phyloP scores from a whole-genome alignment of 2,113 vertebrate genomes.

The Neodontobutis hainanensis region DNA sequence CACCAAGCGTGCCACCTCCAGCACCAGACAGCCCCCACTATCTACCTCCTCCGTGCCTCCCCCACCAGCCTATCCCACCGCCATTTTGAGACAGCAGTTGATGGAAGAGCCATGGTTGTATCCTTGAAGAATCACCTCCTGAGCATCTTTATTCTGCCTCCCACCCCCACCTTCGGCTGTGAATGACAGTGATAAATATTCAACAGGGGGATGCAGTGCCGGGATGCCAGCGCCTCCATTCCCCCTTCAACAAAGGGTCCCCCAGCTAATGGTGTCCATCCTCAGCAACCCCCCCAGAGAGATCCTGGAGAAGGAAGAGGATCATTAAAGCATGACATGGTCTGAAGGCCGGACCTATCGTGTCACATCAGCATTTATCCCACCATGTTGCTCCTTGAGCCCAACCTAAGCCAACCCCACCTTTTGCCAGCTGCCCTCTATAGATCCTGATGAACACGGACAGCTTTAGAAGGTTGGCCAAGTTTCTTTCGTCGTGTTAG shows the following conservation, averaged over 20 bases:
- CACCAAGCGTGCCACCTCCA: conserved; percentile 61
- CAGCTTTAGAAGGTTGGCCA: conserved; percentile 64
- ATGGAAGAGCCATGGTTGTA: conserved; percentile 72
- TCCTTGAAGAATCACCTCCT: conserved; percentile 77
- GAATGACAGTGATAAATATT: conserved; percentile 73
- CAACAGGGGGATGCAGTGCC: conserved; percentile 52
- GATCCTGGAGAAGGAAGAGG: conserved; percentile 57
- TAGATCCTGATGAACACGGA: conserved; percentile 59
- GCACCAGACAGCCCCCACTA: conserved; percentile 45
- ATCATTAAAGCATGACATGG: conserved; percentile 68
- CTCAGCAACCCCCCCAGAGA: conserved; percentile 59
- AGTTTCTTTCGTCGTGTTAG: conserved; percentile 64
- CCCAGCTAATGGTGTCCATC: conserved; percentile 72
- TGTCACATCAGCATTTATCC: conserved; percentile 69
- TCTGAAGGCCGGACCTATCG: conserved; percentile 59
- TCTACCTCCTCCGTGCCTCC: not conserved
- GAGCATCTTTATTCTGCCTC: conserved; percentile 71
- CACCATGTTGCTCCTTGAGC: conserved; percentile 19
- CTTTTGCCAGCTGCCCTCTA: conserved; percentile 31
- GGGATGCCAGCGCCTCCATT: conserved; percentile 48
- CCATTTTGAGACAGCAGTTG: conserved; percentile 73
- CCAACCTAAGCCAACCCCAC: conserved; percentile 48
- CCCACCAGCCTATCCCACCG: conserved; percentile 37
- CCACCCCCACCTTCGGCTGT: conserved; percentile 58
- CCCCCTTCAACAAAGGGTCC: conserved; percentile 68